Percentiles rank a stretch among this genome's conserved stretches.
Conservation (phyloP, 2,113 vertebrate genomes). For the Naja naja region DNA sequence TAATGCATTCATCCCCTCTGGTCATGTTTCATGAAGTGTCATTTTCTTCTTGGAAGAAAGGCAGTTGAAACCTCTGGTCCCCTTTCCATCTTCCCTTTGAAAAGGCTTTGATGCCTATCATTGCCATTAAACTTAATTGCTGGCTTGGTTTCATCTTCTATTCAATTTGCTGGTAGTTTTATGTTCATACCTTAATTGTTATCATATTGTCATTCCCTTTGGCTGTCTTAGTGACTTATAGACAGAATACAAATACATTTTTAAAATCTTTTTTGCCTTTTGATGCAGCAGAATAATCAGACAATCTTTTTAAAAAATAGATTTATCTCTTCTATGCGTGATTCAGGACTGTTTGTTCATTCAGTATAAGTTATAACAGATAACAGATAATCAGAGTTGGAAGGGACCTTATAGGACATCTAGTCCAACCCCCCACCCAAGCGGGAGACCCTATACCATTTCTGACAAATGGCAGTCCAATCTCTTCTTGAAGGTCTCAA, state of each 20-base stretch:
- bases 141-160: background rate
- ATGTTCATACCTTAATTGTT: background rate
- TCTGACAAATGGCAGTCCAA: too few relatives aligned
- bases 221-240: background rate
- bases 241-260: background rate
- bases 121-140: background rate
- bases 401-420: too few relatives aligned
- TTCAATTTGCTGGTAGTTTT: background rate
- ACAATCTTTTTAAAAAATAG: background rate
- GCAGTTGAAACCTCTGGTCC: background rate
- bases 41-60: background rate
- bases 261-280: background rate
- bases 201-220: background rate
- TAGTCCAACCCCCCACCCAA: too few relatives aligned
- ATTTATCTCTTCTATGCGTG: background rate
- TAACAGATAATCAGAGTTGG: too few relatives aligned
- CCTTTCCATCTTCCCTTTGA: background rate
- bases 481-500: too few relatives aligned
- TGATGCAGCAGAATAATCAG: background rate
- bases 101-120: background rate
- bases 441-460: too few relatives aligned
- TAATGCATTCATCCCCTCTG: background rate
- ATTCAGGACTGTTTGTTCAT: background rate
- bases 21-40: background rate
- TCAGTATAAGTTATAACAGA: background rate